Evolutionary conservation across 2,888 invertebrate genomes (phyloP), one percentile per base, ranked within the genome.

Genomic region (Hemaris fuciformis): DNA sequence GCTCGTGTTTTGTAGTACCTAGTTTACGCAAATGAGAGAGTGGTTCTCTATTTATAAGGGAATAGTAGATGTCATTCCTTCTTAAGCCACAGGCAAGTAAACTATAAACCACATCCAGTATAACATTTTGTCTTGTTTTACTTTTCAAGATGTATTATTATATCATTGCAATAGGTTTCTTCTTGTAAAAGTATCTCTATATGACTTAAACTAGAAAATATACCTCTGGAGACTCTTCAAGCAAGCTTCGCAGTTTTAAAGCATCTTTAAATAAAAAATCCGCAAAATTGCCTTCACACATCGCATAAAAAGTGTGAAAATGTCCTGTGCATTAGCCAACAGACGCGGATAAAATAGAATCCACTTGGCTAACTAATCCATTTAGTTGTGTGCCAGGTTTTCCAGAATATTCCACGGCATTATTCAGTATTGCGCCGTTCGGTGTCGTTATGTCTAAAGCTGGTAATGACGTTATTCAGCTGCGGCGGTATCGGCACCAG

Each of bases 381-480:
- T 34, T 57, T 57, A 57, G 57, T 38, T 41, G 38, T 34, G 38
- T 38, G 20, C 38, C 57, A 57, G 57, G 34, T 57, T 64, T 65
- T 66, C 61, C 57, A 65, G 65, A 63, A 66, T 66, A 74, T 67
- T 60, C 66, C 64, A 67, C 69, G 64, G 69, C 66, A 66, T 69
- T 71, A 69, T 70, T 64, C 66, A 58, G 64, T 18, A 31, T 18
- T 31, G 53, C 38, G 38, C 27, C 42, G 57, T 67, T 62, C 65
- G 64, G 56, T 66, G 62, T 66, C 69, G 68, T 75, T 73, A 73
- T 71, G 68, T 66, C 73, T 70, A 68, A 74, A 73, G 70, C 75
- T 70, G 70, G 74, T 74, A 75, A 75, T 75, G 75, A 75, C 71
- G 75, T 75, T 74, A 71, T 74, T 72, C 69, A 68, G 68, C 69